Evolutionary conservation across 1,140 invertebrate genomes (phyloP), one percentile per base, ranked within the genome.

Genomic region (Ips nitidus): DNA sequence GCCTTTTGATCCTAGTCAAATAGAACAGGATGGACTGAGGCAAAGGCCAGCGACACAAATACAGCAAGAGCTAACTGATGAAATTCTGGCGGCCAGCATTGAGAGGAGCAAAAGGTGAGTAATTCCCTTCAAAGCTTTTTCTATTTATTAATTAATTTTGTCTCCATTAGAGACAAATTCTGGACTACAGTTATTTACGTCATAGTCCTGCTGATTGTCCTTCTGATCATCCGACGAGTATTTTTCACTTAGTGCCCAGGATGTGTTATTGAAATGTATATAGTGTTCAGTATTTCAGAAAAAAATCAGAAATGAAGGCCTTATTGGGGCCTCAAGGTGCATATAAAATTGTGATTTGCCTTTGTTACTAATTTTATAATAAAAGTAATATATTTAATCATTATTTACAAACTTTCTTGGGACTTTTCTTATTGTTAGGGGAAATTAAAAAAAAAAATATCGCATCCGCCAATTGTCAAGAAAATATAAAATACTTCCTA

Each of bases 171-270:
- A 60, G 78, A 80, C 72, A 75, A 72, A 71, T 70, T 78, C 38
- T 80, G 78, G 76, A 75, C 71, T 42, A 71, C 74, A 52, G 70
- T 76, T 7, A 77, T 78, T 41, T 78, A 75, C 73, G 67, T 76
- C n/a, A 73, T 80, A 36, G 57, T 80, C 62, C 65, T 71, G 5
- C 59, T 77, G 42, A 80, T 80, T 73, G 68, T 66, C 36, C 57
- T 79, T 7, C 57, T 80, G 1, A 53, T 80, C 22, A 71, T 78
- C 47, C 66, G 78, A 66, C 69, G 78, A 70, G 56, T 77, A 42
- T 79, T 80, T 59, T 77, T 80, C 42, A 37, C 69, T 42, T 71
- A 71, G 52, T 40, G 22, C 22, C 22, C 22, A 22, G 22, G 22
- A 22, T 22, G 22, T 22, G 22, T 22, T 22, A 22, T 22, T 22